These are phyloP conservation scores for Strigops habroptila DNA, from an alignment of 2,113 vertebrate species.

Conservation along the genomic window DNA sequence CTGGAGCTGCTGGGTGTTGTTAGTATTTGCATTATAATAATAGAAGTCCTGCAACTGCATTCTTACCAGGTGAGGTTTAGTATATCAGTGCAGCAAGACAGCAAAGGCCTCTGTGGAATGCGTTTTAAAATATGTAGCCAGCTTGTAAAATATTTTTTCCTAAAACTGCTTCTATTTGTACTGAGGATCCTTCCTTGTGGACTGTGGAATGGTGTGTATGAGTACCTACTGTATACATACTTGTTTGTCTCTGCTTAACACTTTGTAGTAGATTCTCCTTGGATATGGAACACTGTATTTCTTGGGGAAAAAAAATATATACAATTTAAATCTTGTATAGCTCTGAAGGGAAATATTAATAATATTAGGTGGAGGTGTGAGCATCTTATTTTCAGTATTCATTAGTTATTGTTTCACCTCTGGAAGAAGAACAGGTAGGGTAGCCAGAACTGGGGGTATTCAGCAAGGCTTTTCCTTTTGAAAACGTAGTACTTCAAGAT, in stretches of 20 bases:
- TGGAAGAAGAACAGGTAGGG: not conserved
- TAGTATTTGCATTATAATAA: not conserved
- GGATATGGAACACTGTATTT: not conserved
- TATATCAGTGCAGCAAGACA: not conserved
- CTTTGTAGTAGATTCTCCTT: not conserved
- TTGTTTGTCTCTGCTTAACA: not conserved
- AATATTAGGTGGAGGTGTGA: not conserved
- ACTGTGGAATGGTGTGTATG: not conserved
- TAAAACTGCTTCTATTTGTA: not conserved
- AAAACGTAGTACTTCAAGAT: not conserved
- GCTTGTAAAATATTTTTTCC: not conserved
- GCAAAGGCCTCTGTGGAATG: conserved; percentile 9
- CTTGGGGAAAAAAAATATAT: rapidly evolving
- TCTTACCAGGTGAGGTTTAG: not conserved
- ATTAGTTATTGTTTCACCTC: not conserved
- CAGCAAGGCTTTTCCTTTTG: not conserved
- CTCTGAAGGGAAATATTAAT: not conserved
- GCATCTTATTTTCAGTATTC: not conserved
- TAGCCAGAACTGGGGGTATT: not conserved
- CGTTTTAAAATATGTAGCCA: not conserved
- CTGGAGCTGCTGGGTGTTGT: not conserved
- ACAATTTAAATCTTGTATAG: not conserved
- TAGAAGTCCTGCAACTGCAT: not conserved
- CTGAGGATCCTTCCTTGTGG: not conserved
- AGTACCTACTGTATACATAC: not conserved